phyloP scores from a whole-genome alignment of 2,888 invertebrate genomes.

The Artemia sinica region DNA sequence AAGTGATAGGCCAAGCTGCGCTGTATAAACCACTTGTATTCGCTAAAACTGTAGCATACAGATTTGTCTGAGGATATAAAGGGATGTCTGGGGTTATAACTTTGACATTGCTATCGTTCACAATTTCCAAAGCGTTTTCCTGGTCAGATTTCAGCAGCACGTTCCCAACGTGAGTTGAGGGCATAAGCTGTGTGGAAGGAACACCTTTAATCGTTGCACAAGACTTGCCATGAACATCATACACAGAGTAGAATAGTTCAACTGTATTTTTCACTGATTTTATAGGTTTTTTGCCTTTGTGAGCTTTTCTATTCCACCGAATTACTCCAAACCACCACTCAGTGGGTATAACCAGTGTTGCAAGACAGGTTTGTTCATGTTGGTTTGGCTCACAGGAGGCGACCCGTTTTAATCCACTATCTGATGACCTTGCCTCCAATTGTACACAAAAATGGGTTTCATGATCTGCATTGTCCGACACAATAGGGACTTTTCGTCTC shows the following conservation, averaged over 20 bases:
- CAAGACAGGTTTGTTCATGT: slow-evolving; percentile 43
- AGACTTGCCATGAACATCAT: slow-evolving; percentile 16
- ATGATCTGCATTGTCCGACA: slow-evolving; percentile 6
- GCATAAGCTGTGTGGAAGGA: slow-evolving; percentile 14
- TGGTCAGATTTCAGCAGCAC: slow-evolving; percentile 16
- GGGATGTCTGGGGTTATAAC: slow-evolving; percentile 33
- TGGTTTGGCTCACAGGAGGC: slow-evolving; percentile 15
- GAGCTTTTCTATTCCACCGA: neutral
- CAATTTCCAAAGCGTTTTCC: slow-evolving; percentile 4
- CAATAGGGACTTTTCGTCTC: neutral
- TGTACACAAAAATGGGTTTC: slow-evolving; percentile 12
- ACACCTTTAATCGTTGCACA: slow-evolving; percentile 11
- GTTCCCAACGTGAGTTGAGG: slow-evolving; percentile 16
- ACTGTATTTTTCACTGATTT: slow-evolving; percentile 27
- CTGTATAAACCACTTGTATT: neutral
- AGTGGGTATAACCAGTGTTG: slow-evolving; percentile 67
- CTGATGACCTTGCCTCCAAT: neutral
- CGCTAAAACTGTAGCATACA: slow-evolving; percentile 69
- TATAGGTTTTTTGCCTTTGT: slow-evolving; percentile 29
- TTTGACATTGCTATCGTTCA: slow-evolving; percentile 16
- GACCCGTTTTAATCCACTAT: slow-evolving; percentile 1
- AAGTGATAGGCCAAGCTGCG: slow-evolving; percentile 17
- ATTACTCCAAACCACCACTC: slow-evolving; percentile 53
- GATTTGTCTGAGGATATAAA: slow-evolving; percentile 67
- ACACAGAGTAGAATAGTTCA: slow-evolving; percentile 25